Conservation (phyloP, 2,113 vertebrate species). For the Asarcornis scutulata region DNA sequence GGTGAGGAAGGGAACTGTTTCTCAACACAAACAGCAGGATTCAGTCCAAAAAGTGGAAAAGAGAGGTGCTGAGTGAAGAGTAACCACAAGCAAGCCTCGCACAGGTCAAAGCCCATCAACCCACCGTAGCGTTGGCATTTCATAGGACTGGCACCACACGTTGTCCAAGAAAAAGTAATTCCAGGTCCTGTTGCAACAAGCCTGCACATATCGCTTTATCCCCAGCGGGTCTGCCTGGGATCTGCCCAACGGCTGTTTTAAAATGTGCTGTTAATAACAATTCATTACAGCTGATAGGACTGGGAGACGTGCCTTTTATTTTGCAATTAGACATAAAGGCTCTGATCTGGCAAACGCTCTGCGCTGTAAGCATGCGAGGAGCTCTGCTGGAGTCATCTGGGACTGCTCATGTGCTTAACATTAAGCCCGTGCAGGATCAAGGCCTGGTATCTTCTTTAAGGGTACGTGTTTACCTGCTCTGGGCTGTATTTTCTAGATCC, state of each 20-base stretch:
- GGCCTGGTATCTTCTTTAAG: neutral
- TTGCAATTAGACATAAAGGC: conserved; percentile 49
- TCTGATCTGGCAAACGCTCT: neutral
- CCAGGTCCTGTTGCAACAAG: conserved; percentile 57
- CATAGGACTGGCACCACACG: neutral
- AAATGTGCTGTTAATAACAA: conserved; percentile 28
- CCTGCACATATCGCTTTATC: conserved; percentile 4
- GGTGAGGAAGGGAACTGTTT: neutral
- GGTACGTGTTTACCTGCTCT: conserved; percentile 31
- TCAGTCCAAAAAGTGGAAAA: neutral
- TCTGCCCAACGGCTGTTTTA: conserved; percentile 34
- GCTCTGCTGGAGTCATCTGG: conserved; percentile 27
- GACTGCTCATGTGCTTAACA: conserved; percentile 18
- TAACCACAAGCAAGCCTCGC: neutral
- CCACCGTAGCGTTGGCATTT: neutral
- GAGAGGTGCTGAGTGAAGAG: neutral
- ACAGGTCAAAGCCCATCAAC: neutral
- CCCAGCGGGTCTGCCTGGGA: conserved; percentile 23
- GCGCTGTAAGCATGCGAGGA: neutral
- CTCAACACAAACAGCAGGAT: neutral
- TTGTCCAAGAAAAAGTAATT: conserved; percentile 46
- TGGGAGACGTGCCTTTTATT: conserved; percentile 43
- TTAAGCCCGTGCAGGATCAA: neutral
- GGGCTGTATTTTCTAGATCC: neutral
- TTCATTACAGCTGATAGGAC: conserved; percentile 47